Evolutionary conservation across 2,113 vertebrate genomes (phyloP).

Genomic region (Puffinus mauretanicus): DNA sequence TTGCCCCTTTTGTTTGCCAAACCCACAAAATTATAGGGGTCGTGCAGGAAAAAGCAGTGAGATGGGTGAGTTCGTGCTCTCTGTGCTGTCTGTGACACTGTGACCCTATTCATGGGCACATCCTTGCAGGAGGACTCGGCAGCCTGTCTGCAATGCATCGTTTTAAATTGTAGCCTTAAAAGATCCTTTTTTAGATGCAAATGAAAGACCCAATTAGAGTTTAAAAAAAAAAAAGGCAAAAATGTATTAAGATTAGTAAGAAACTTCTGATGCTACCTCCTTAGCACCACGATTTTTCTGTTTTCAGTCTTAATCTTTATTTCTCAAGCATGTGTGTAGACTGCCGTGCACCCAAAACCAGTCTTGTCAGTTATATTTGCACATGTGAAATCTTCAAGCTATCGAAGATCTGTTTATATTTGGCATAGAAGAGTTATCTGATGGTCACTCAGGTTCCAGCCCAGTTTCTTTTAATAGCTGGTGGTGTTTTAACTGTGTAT

Average conservation of each 20-base stretch:
- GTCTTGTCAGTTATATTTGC: neutral
- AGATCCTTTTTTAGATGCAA: constrained; percentile 59
- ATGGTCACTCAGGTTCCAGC: neutral
- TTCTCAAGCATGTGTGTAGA: neutral
- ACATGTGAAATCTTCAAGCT: neutral
- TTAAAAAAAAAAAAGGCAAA: neutral
- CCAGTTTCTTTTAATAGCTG: constrained; percentile 32
- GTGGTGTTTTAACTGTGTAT: constrained; percentile 3
- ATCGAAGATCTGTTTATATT: neutral
- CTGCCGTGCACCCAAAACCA: neutral
- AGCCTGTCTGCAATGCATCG: constrained; percentile 50
- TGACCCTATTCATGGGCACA: constrained; percentile 63
- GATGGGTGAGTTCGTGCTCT: constrained; percentile 51
- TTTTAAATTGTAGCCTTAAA: constrained; percentile 60
- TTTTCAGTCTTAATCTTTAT: neutral
- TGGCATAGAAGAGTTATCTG: constrained; percentile 1
- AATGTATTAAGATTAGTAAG: constrained; percentile 21
- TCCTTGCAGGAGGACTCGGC: constrained; percentile 33
- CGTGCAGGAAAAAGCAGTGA: constrained; percentile 16
- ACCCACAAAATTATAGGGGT: constrained; percentile 70
- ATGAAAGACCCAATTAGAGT: constrained; percentile 40
- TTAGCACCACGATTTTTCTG: neutral
- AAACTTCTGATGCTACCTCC: neutral
- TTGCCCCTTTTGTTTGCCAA: constrained; percentile 65
- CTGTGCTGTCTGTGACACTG: constrained; percentile 58